Conservation (phyloP, 2,113 vertebrate species). For the Orientallactaga bullata region DNA sequence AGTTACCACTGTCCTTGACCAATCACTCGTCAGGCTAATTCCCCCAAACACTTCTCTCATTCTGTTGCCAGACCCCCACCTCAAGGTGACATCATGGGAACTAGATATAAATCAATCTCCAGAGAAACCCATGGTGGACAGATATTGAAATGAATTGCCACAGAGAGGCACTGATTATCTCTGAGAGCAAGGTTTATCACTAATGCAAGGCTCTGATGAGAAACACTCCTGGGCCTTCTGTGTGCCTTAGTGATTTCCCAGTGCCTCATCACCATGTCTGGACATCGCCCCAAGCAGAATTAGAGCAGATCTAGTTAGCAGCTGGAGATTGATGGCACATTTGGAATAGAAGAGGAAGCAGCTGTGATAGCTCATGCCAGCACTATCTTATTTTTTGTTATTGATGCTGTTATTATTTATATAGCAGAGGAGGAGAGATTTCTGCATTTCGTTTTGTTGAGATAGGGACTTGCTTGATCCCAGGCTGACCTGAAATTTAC, state of each 20-base stretch:
- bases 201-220: slow-evolving; percentile 52
- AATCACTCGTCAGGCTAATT: slow-evolving; percentile 54
- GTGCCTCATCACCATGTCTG: slow-evolving; percentile 45
- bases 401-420: neutral
- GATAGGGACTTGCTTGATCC: too few species aligned
- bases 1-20: neutral
- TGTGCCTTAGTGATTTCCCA: neutral
- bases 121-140: slow-evolving; percentile 59
- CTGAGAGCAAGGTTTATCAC: slow-evolving; percentile 66
- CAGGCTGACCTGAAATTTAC: too few species aligned
- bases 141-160: slow-evolving; percentile 74
- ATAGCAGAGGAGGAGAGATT: neutral
- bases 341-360: neutral
- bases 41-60: slow-evolving; percentile 38
- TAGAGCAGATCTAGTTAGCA: slow-evolving; percentile 57
- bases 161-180: slow-evolving; percentile 59
- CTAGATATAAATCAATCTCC: slow-evolving; percentile 71
- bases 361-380: neutral
- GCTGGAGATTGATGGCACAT: neutral
- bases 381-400: neutral
- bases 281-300: slow-evolving; percentile 40
- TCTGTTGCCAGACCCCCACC: slow-evolving; percentile 69
- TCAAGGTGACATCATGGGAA: slow-evolving; percentile 71
- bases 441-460: neutral
- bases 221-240: slow-evolving; percentile 65